Base-by-base conservation (phyloP, 2,797 vertebrate genomes). In the Sandelia bainsii region DNA sequence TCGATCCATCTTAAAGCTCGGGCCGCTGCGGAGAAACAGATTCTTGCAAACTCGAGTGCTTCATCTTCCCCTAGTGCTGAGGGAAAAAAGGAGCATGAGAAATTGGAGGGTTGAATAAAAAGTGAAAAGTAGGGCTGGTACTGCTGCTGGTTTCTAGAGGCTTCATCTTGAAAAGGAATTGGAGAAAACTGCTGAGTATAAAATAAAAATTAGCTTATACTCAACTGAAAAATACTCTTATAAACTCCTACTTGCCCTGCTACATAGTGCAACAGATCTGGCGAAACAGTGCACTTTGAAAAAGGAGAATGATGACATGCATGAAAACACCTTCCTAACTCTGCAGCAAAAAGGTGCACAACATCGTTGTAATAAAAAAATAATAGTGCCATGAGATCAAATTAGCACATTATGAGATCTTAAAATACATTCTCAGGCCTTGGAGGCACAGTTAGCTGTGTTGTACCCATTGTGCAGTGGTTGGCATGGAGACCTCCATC, bases 1-100 rank as follows among this genome's bases (percentile, higher is more conserved):
- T 82, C 79, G 48, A 91, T 93, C 90, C 82, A 88, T 93, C 91
- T 90, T 86, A 76, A 85, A 87, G 81, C 87, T 76, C 3, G 4
- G 82, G 77, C 81, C 40, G 81, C 90, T 90, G 87, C 91, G 85
- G 84, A 80, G 85, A 89, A 87, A 85, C 76, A 75, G 82, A 90
- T 81, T 89, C 87, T 45, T 87, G 90, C 88, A 87, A 88, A 81
- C 84, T 80, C 44, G 22, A 85, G 92, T 80, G 85, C 90, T 92
- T 93, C 86, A 90, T 92, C 87, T 86, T 88, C 79, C 80, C 81
- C 85, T 77, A 49, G 76, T 69, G 83, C 74, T 83, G 76, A 68
- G 56, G 56, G 25, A 66, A 64, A 37, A 71, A 64, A 69, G 40
- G 62, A 72, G 71, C 76, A 87, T 75, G 73, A 85, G 71, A 62